Percentiles rank a stretch among this genome's conserved stretches.
Conservation (phyloP, 2,888 invertebrate genomes). For the Eulithis testata region DNA sequence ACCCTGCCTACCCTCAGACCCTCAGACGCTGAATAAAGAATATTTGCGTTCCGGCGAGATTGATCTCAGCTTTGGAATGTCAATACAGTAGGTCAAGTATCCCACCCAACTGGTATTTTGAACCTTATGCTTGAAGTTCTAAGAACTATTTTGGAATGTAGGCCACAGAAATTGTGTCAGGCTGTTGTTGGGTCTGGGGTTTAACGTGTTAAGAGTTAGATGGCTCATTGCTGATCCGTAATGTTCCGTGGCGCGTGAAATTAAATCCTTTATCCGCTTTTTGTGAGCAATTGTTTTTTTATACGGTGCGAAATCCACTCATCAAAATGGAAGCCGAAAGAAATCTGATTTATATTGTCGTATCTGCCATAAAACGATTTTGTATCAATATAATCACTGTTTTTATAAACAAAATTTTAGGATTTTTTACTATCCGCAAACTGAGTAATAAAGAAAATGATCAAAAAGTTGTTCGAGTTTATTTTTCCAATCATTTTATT, state of each 20-base stretch:
- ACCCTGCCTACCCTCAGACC: conserved; percentile 34
- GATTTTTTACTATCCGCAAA: too few species aligned
- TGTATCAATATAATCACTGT: too few species aligned
- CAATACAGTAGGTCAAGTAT: conserved; percentile 45
- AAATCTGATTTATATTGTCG: too few species aligned
- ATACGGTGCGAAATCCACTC: not conserved
- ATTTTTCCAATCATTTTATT: too few species aligned
- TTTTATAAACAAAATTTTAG: not conserved
- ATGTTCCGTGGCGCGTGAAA: conserved; percentile 27
- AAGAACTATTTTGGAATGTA: conserved; percentile 27
- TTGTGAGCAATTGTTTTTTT: conserved; percentile 20
- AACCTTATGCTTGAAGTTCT: conserved; percentile 12
- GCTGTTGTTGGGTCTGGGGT: conserved; percentile 40
- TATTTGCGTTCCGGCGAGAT: conserved; percentile 47
- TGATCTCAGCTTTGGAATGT: conserved; percentile 45
- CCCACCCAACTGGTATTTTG: conserved; percentile 16
- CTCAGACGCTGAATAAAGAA: conserved; percentile 45
- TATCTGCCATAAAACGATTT: too few species aligned
- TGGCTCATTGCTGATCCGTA: conserved; percentile 32
- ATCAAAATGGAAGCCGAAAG: not conserved
- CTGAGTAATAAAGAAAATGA: too few species aligned
- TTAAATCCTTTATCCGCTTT: conserved; percentile 27
- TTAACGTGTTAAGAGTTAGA: conserved; percentile 44
- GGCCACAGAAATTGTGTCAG: conserved; percentile 38
- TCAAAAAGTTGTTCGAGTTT: too few species aligned